These are phyloP conservation scores for Acronicta leporina DNA, from an alignment of 2,888 invertebrate species.

Conservation along the genomic window DNA sequence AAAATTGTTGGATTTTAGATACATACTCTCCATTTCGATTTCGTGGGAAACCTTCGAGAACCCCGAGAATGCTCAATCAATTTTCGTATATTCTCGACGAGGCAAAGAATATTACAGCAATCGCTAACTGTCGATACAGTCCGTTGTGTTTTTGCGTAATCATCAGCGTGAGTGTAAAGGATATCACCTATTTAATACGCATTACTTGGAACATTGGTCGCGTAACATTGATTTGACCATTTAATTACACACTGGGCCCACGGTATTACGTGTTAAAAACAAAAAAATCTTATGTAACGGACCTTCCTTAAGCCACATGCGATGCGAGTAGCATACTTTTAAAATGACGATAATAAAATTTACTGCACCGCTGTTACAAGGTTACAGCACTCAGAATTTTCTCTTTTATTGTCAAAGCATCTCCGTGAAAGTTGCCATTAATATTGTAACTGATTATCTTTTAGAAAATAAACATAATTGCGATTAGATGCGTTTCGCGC, in stretches of 20 bases:
- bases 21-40: slow-evolving; percentile 58
- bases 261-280: slow-evolving; percentile 35
- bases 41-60: slow-evolving; percentile 60
- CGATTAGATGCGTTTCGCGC: slow-evolving; percentile 53
- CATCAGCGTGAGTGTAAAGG: slow-evolving; percentile 50
- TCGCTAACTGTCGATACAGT: slow-evolving; percentile 30
- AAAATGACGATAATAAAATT: slow-evolving; percentile 49
- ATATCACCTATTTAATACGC: slow-evolving; percentile 63
- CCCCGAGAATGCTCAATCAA: slow-evolving; percentile 20
- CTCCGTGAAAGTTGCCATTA: slow-evolving; percentile 60
- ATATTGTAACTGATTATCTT: slow-evolving; percentile 50
- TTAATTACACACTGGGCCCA: slow-evolving; percentile 57
- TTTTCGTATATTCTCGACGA: slow-evolving; percentile 20
- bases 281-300: slow-evolving; percentile 48
- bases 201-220: slow-evolving; percentile 55
- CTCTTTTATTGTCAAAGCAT: slow-evolving; percentile 62
- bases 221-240: slow-evolving; percentile 62
- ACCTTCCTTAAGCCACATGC: slow-evolving; percentile 22
- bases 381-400: slow-evolving; percentile 56
- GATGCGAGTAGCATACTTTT: slow-evolving; percentile 35
- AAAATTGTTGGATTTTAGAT: slow-evolving; percentile 60
- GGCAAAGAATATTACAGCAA: slow-evolving; percentile 31
- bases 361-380: slow-evolving; percentile 53
- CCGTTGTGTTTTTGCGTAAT: slow-evolving; percentile 50
- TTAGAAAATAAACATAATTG: slow-evolving; percentile 49